A percentile compares a stretch with the other conserved stretches of the same genome.
phyloP scores from a whole-genome alignment of 2,888 invertebrate species.

The Elysia crispata region DNA sequence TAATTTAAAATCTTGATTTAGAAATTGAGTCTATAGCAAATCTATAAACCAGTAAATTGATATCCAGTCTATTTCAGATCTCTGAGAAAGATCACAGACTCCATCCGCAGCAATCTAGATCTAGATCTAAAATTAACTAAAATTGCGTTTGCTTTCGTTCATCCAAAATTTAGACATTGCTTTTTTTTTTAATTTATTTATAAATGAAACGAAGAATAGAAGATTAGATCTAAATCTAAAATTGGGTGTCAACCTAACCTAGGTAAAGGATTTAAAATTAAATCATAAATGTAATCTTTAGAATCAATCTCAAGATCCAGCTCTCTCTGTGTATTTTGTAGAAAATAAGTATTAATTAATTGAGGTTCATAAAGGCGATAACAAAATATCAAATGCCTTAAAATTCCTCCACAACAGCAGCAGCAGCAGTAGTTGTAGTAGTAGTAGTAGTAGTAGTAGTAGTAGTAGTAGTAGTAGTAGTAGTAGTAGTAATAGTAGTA shows the following conservation, averaged over 20 bases:
- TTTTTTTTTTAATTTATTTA: background rate
- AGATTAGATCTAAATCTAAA: background rate
- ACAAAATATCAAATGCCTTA: no score
- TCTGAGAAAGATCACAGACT: background rate
- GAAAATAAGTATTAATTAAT: no score
- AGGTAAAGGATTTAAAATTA: background rate
- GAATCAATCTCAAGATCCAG: no score
- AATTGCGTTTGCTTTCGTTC: background rate
- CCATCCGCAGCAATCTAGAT: background rate
- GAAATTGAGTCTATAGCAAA: background rate
- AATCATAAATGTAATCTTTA: constrained; percentile 32
- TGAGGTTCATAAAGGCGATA: no score
- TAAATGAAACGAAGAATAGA: constrained; percentile 1
- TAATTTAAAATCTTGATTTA: no score
- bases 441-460: constrained; percentile 27
- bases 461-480: constrained; percentile 31
- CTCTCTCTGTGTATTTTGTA: no score
- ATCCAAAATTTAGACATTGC: background rate
- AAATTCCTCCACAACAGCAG: no score
- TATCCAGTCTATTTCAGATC: background rate
- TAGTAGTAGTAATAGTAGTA: constrained; percentile 28
- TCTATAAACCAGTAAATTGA: background rate
- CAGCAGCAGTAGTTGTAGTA: background rate
- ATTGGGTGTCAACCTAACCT: background rate
- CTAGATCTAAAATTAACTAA: background rate